phyloP scores from a whole-genome alignment of 2,888 invertebrate species.

The Protonemura montana region DNA sequence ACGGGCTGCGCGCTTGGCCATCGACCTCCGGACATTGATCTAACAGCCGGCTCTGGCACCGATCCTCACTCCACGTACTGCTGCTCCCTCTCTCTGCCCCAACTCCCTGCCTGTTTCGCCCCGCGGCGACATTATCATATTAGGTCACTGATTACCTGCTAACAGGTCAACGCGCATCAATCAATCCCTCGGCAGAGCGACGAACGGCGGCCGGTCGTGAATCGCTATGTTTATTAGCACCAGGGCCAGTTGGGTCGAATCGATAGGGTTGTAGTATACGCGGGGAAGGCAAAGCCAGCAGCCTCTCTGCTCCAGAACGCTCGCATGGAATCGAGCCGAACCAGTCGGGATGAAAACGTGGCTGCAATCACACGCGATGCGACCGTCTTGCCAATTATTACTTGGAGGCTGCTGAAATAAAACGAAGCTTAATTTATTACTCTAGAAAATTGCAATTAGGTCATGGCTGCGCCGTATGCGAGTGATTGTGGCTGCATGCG shows the following conservation, averaged over 20 bases:
- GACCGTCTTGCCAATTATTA: background rate
- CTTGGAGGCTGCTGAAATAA: background rate
- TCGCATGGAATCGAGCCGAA: background rate
- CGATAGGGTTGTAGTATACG: background rate
- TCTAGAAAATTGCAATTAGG: background rate
- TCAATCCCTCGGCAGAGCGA: background rate
- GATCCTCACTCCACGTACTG: too few species aligned
- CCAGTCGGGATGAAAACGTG: background rate
- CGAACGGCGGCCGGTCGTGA: background rate
- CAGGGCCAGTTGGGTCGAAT: background rate
- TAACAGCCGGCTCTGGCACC: background rate
- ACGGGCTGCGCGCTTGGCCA: background rate
- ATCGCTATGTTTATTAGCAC: background rate
- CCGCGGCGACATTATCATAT: background rate
- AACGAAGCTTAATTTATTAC: background rate
- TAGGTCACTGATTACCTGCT: background rate
- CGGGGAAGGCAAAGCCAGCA: background rate
- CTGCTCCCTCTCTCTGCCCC: too few species aligned
- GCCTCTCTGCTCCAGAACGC: background rate
- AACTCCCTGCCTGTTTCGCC: too few species aligned
- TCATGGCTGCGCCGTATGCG: background rate
- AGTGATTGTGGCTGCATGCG: background rate
- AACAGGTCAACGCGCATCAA: background rate
- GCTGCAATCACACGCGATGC: background rate
- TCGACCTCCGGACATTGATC: slow-evolving; percentile 29